phyloP scores from a whole-genome alignment of 2,888 invertebrate species.

The Cancer borealis region DNA sequence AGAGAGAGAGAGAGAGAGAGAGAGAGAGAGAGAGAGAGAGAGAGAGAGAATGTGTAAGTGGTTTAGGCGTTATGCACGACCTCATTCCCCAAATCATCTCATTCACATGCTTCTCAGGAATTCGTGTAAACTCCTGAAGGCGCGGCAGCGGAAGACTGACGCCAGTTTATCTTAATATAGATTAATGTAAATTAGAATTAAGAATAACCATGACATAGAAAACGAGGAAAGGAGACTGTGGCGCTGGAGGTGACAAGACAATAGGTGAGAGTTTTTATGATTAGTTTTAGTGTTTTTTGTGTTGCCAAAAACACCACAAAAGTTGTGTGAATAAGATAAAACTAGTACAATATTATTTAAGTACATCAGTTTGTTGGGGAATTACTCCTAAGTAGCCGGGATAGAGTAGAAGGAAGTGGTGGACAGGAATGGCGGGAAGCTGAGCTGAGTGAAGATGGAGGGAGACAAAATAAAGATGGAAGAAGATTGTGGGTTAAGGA shows the following conservation, averaged over 20 bases:
- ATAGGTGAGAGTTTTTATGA: background rate
- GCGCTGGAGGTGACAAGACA: background rate
- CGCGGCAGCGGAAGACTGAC: background rate
- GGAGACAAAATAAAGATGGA: background rate
- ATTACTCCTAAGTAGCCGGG: background rate
- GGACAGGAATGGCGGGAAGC: background rate
- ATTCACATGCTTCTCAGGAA: background rate
- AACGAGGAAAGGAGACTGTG: background rate
- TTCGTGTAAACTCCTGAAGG: background rate
- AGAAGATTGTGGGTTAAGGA: background rate
- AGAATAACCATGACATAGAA: background rate
- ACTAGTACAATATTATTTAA: background rate
- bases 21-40: slow-evolving; percentile 27
- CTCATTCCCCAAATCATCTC: background rate
- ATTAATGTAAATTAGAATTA: background rate
- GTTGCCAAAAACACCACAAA: background rate
- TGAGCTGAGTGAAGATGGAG: background rate
- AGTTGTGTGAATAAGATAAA: background rate
- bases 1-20: slow-evolving; percentile 27
- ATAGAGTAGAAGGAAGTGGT: background rate
- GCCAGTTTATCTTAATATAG: background rate
- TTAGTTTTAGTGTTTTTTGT: background rate
- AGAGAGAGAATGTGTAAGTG: background rate
- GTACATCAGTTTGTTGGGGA: background rate
- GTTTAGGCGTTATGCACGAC: background rate